Percentiles rank a stretch among this genome's conserved stretches.
These are phyloP conservation scores for Tyrannus savana DNA, from an alignment of 2,113 vertebrate species.

Conservation along the genomic window DNA sequence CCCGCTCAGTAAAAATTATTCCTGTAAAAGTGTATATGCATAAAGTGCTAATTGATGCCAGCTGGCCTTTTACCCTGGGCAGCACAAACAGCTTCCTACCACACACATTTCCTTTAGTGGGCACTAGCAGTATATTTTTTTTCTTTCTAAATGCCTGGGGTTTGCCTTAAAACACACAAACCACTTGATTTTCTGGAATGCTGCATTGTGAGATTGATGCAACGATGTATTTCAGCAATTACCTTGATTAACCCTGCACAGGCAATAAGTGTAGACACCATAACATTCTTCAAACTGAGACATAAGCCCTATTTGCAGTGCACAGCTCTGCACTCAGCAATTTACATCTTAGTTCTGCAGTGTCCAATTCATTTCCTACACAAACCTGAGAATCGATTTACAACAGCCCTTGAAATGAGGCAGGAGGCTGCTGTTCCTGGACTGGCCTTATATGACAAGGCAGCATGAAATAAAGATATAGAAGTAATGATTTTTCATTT, in stretches of 20 bases:
- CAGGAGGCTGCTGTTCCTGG: neutral
- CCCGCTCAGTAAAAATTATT: constrained; percentile 21
- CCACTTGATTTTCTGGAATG: constrained; percentile 1
- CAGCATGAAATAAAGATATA: neutral
- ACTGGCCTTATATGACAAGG: neutral
- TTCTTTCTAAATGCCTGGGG: neutral
- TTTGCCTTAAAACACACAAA: constrained; percentile 2
- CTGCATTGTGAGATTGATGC: neutral
- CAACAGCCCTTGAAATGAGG: neutral
- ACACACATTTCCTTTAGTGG: constrained; percentile 3
- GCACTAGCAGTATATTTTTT: neutral
- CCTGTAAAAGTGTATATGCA: neutral
- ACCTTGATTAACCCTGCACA: neutral
- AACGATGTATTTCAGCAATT: neutral
- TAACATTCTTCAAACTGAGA: neutral
- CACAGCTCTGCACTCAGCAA: neutral
- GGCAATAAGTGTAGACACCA: neutral
- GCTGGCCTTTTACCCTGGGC: neutral
- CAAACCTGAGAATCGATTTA: neutral
- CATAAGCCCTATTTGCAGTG: neutral
- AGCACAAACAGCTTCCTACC: neutral
- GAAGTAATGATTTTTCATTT: neutral
- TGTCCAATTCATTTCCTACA: neutral
- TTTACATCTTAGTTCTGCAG: neutral
- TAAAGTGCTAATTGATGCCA: constrained; percentile 33